phyloP scores from a whole-genome alignment of 1,140 invertebrate genomes.

The Sycobia sp. region DNA sequence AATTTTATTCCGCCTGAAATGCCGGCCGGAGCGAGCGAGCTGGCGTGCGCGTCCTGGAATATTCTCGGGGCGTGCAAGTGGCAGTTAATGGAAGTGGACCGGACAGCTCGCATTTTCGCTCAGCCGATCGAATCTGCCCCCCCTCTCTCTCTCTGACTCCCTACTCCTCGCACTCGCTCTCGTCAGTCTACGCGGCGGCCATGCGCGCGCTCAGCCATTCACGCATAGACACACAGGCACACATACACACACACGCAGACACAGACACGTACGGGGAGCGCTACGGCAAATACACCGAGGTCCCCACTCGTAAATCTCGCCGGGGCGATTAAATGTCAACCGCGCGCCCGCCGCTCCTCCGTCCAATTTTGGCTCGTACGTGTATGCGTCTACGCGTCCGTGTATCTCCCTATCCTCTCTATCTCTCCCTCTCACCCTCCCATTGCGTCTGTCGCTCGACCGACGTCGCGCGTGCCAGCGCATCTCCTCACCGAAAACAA shows the following conservation, averaged over 20 bases:
- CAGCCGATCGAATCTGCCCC: conserved; percentile 17
- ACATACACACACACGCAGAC: too few relatives aligned
- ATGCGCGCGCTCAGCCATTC: too few relatives aligned
- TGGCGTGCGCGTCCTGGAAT: conserved; percentile 1
- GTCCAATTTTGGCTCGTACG: conserved; percentile 38
- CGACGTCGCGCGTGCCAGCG: not conserved
- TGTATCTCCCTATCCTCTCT: not conserved
- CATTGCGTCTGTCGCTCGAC: not conserved
- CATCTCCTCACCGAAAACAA: conserved; percentile 44
- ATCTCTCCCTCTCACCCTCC: not conserved
- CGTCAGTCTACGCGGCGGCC: too few relatives aligned
- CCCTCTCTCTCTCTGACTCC: not conserved
- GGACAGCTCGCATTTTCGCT: conserved; percentile 27
- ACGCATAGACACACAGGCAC: too few relatives aligned
- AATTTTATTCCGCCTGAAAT: conserved; percentile 22
- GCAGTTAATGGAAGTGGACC: conserved; percentile 38
- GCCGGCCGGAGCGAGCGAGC: not conserved
- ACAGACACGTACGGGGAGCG: not conserved
- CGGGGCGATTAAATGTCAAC: conserved; percentile 49
- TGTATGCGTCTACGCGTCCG: not conserved
- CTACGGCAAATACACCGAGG: conserved; percentile 15
- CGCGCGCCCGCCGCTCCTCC: conserved; percentile 33
- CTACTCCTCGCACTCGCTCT: too few relatives aligned
- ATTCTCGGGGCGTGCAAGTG: conserved; percentile 31
- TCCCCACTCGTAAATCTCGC: conserved; percentile 48